Percentiles rank a stretch among this genome's conserved stretches.
Evolutionary conservation across 2,113 vertebrate species (phyloP).

Genomic region (Ctenodactylus gundi): DNA sequence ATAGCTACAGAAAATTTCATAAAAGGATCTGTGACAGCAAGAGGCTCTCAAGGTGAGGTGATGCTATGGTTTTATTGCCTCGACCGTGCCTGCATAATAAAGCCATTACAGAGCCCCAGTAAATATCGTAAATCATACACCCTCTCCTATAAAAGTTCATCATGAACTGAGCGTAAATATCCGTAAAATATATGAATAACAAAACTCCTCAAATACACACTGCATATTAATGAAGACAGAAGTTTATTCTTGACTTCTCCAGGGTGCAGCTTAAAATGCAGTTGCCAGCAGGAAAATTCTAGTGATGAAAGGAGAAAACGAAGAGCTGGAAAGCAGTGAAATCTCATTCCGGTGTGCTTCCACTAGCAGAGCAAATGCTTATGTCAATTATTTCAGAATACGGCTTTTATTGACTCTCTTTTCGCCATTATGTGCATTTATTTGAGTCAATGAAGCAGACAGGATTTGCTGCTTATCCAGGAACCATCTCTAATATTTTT

Average conservation of each 20-base stretch:
- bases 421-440: neutral
- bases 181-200: constrained; percentile 61
- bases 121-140: constrained; percentile 70
- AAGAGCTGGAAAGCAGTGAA: neutral
- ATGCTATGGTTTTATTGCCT: constrained; percentile 66
- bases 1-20: constrained; percentile 54
- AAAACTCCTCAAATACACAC: constrained; percentile 13
- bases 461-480: neutral
- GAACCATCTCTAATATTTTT: neutral
- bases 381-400: neutral
- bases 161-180: constrained; percentile 60
- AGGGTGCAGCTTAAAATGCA: neutral
- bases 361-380: neutral
- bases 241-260: constrained; percentile 42
- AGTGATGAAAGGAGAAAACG: neutral
- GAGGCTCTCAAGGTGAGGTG: constrained; percentile 64
- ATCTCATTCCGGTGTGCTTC: neutral
- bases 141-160: constrained; percentile 55
- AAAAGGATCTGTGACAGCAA: constrained; percentile 47
- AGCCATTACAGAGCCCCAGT: neutral
- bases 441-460: neutral
- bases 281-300: neutral
- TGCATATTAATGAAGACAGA: constrained; percentile 37
- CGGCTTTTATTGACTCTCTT: neutral
- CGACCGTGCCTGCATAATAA: constrained; percentile 55